Base-by-base conservation (phyloP, 2,797 vertebrate genomes). In the Hirundo rustica region DNA sequence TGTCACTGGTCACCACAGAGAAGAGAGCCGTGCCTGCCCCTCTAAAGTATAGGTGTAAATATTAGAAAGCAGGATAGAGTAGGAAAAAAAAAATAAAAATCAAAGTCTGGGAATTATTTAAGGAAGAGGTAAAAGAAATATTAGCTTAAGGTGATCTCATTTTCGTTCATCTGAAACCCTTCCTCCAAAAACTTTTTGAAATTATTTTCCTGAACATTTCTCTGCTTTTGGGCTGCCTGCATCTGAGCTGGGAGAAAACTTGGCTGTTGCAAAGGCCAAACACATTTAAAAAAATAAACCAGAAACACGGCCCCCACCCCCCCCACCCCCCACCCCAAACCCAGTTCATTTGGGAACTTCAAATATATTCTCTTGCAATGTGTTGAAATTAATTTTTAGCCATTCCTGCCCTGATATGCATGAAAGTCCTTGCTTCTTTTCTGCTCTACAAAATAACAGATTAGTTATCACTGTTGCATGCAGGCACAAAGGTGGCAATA, bases 401-500 rank as follows among this genome's bases (percentile, higher is more conserved):
- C 3, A 57, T 55, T 86, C 88, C 18, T 81, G 86, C 45, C 8
- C 10, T 13, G 17, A 26, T 27, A 14, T 42, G 32, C 0, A 0
- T 58, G 58, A 55, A 26, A 53, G 32, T 25, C 11, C 13, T 74
- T 50, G 10, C 48, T 92, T 88, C 9, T 72, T 87, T 55, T 36
- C 42, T 65, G 47, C 58, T 76, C 47, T 68, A 57, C 36, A 85
- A 84, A 77, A 45, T 2, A 42, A 10, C 27, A 82, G 55, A 29
- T 91, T 44, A 85, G 53, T 65, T 94, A 85, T 70, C 47, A 42
- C n/a, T 2, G 2, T 34, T 66, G n/a, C 4, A 1, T 51, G 27
- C 32, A 42, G 72, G 79, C 70, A 75, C 66, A 92, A 89, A 95
- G 72, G 26, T 85, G 83, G 29, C 42, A 71, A n/a, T 34, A 30